Evolutionary conservation across 2,797 vertebrate genomes (phyloP).

Genomic region (Pseudochirops corinnae): DNA sequence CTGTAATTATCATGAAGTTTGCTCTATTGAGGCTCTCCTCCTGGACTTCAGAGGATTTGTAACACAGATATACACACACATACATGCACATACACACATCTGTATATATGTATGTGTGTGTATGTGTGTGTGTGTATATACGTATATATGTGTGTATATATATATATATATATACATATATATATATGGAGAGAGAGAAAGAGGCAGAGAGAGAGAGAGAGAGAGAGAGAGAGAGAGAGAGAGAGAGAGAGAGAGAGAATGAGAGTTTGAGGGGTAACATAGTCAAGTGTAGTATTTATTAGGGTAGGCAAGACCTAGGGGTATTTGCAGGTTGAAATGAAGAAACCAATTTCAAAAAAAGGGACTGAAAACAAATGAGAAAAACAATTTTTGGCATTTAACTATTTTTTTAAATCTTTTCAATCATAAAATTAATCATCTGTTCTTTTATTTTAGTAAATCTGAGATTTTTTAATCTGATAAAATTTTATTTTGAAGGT

Average conservation of each 20-base stretch:
- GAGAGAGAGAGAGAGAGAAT: too few species aligned
- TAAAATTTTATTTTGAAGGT: conserved; percentile 1
- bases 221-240: too few species aligned
- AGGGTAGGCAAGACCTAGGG: background rate
- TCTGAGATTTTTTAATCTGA: background rate
- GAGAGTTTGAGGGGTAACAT: background rate
- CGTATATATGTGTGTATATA: too few species aligned
- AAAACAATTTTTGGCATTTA: background rate
- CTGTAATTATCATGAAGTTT: too few species aligned
- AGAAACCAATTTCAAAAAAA: background rate
- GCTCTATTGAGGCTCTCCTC: background rate
- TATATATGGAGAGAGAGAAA: too few species aligned
- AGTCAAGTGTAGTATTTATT: background rate
- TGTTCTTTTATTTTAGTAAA: background rate
- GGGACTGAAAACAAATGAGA: background rate
- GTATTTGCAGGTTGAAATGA: background rate
- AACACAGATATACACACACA: background rate
- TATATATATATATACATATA: too few species aligned
- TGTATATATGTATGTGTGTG: too few species aligned
- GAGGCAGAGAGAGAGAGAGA: too few species aligned
- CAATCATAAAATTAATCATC: background rate
- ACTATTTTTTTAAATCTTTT: background rate
- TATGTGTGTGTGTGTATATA: too few species aligned
- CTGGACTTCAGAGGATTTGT: background rate
- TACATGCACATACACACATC: too few species aligned